These are phyloP conservation scores for Sparidentex hasta DNA, from an alignment of 2,797 vertebrate species.

Conservation along the genomic window DNA sequence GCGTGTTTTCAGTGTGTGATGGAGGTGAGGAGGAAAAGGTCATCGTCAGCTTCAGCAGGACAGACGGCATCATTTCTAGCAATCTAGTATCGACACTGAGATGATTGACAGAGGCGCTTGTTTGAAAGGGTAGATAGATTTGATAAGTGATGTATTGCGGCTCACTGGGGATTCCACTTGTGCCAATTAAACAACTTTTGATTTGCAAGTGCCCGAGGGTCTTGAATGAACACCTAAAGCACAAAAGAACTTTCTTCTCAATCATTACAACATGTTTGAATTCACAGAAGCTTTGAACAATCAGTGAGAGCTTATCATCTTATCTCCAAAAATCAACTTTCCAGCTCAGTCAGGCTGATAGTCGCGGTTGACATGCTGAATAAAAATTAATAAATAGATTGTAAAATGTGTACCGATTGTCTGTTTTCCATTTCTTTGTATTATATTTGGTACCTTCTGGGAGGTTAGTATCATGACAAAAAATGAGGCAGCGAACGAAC, in stretches of 20 bases:
- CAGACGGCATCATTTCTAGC: not conserved
- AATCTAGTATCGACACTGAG: not conserved
- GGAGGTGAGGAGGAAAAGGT: slow-evolving; percentile 26
- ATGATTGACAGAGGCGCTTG: not conserved
- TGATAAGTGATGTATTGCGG: slow-evolving; percentile 19
- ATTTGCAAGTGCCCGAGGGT: not conserved
- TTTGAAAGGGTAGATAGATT: slow-evolving; percentile 6
- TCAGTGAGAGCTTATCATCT: not conserved
- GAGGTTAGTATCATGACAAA: not conserved
- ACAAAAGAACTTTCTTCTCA: too few species aligned
- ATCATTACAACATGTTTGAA: slow-evolving; percentile 7
- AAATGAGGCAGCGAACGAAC: not conserved
- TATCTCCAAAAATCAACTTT: too few species aligned
- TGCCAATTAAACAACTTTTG: slow-evolving; percentile 3
- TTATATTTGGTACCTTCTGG: not conserved
- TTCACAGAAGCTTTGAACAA: slow-evolving; percentile 28
- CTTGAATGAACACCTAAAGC: not conserved
- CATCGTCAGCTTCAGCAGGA: not conserved
- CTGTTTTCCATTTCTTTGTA: not conserved
- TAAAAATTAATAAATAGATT: not conserved
- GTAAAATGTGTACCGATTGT: not conserved
- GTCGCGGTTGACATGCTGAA: not conserved
- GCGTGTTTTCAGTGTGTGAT: not conserved
- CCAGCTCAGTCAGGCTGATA: not conserved
- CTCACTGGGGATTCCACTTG: not conserved